Percentiles rank a stretch among this genome's conserved stretches.
phyloP scores from a whole-genome alignment of 2,797 vertebrate genomes.

The Lithobates sylvaticus region DNA sequence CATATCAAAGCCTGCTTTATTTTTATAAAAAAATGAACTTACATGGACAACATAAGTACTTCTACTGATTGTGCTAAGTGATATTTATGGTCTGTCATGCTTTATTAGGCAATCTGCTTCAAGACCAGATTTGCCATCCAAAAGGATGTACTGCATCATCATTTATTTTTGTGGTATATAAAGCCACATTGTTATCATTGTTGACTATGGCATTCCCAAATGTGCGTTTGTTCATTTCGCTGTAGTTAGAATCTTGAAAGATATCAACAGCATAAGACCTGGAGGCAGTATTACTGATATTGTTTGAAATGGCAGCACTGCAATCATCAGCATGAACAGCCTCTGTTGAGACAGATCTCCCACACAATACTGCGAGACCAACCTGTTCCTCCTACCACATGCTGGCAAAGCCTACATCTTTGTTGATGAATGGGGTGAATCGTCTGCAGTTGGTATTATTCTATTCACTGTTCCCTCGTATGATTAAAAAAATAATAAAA shows the following conservation, averaged over 20 bases:
- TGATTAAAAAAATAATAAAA: slow-evolving; percentile 65
- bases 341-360: slow-evolving; percentile 63
- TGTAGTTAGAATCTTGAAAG: slow-evolving; percentile 41
- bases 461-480: slow-evolving; percentile 69
- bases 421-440: slow-evolving; percentile 70
- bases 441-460: slow-evolving; percentile 68
- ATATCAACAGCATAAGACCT: slow-evolving; percentile 55
- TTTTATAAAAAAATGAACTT: too few species aligned
- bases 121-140: slow-evolving; percentile 23
- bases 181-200: slow-evolving; percentile 41
- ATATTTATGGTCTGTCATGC: slow-evolving; percentile 22
- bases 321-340: slow-evolving; percentile 46
- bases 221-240: slow-evolving; percentile 41
- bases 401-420: slow-evolving; percentile 70
- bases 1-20: too few species aligned
- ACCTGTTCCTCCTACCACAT: slow-evolving; percentile 59
- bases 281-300: slow-evolving; percentile 55
- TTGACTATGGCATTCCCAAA: slow-evolving; percentile 35
- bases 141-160: slow-evolving; percentile 38
- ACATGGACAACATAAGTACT: not conserved
- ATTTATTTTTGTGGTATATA: slow-evolving; percentile 23
- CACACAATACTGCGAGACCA: slow-evolving; percentile 58
- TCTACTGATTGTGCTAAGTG: not conserved
- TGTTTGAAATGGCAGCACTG: slow-evolving; percentile 50
- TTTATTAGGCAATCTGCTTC: slow-evolving; percentile 34